These are phyloP conservation scores for Pteropus rufus DNA, from an alignment of 2,797 vertebrate species.

Conservation along the genomic window DNA sequence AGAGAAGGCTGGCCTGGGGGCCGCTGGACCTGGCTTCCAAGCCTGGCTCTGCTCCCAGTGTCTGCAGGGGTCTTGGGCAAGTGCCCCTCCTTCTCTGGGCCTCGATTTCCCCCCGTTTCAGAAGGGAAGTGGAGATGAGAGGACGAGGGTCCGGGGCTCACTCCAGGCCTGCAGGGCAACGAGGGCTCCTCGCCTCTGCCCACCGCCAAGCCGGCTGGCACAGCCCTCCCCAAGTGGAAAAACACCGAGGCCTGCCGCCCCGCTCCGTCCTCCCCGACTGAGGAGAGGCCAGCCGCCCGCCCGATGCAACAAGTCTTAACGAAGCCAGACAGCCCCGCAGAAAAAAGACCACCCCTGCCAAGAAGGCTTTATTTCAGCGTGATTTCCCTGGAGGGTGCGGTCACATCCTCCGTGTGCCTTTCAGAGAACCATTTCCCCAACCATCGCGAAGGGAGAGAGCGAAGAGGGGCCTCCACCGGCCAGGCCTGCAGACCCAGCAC, in stretches of 20 bases:
- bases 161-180: neutral
- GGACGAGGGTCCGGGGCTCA: neutral
- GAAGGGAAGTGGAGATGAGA: neutral
- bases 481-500: neutral
- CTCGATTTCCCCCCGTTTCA: neutral
- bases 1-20: neutral
- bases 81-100: neutral
- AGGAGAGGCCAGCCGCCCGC: neutral
- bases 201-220: neutral
- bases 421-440: neutral
- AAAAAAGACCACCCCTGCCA: neutral
- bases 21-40: neutral
- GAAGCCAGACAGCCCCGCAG: slow-evolving; percentile 44
- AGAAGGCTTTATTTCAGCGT: slow-evolving; percentile 50
- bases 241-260: neutral
- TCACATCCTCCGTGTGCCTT: neutral
- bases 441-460: accelerated
- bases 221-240: slow-evolving; percentile 55
- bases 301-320: slow-evolving; percentile 36
- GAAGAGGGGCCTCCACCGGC: neutral
- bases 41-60: neutral
- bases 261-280: neutral
- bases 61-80: neutral
- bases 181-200: neutral
- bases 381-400: slow-evolving; percentile 40